Evolutionary conservation across 1,140 invertebrate species (phyloP), one percentile per base, ranked within the genome.

Genomic region (Muscidifurax raptorellus): DNA sequence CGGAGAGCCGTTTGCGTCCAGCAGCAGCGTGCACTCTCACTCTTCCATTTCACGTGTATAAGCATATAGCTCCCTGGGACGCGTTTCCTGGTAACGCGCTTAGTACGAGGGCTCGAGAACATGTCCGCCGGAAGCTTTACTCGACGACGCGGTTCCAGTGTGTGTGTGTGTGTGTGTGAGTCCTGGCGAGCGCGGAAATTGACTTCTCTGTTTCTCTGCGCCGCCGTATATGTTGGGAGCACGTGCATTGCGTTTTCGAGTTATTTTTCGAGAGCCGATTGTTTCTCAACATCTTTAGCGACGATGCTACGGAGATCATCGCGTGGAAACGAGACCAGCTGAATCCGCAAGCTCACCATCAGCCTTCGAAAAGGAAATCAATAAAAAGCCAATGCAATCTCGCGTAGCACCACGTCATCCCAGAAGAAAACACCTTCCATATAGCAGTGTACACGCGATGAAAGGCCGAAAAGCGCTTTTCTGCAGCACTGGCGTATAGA

Each of bases 41-140:
- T 30, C 79, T 64, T 86, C 32, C 64, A 30, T 69, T 69, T 28
- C 9, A 30, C 27, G 66, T 28, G 27, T 18, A 3, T 27, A 67
- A n/a, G 25, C 10, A 27, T 67, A 27, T 67, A 9, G 25, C 9
- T 28, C 66, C 66, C 66, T 18, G 71, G 52, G 52, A 59, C 69
- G 75, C 52, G 79, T 83, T 88, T 88, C 88, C 86, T 86, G 86
- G 86, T 87, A 86, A 85, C 85, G 81, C 72, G 74, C 36, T 15
- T 52, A 59, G 6, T 22, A 25, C 40, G 71, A 82, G 81, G 83
- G 80, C 72, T 59, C 72, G 66, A 28, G 25, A 79, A 82, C 86
- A 80, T 87, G 72, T 82, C 59, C 74, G 76, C 82, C 77, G 85
- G 79, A 83, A 87, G 72, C 80, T 69, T 47, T 22, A 59, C 52